Base-by-base conservation (phyloP, 1,140 invertebrate species). In the Drosophila lacertosa region DNA sequence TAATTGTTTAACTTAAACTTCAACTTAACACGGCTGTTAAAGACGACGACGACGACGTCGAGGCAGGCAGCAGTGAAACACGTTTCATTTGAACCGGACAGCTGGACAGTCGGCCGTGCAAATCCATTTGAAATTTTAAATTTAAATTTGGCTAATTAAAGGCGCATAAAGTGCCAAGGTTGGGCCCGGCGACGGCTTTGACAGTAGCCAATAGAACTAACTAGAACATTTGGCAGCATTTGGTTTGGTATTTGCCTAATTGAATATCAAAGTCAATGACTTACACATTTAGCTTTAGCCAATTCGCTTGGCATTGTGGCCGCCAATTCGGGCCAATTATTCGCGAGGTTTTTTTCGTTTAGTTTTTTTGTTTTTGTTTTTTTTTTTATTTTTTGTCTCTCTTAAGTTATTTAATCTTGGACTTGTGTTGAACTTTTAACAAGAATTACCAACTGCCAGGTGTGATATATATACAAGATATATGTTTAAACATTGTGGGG, bases 251-350 rank as follows among this genome's bases (percentile, higher is more conserved):
- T 84, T 84, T 83, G 51, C 55, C 77, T 77, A 84, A 84, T 84
- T 84, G 81, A 86, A 88, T 74, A 88, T 86, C 81, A 86, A 86
- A 86, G 81, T 86, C 81, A 86, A 86, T 86, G 81, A 86, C 82
- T 86, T 86, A 81, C 81, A 84, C 67, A 74, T 53, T 62, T 72
- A 68, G 35, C 74, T 74, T 74, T 29, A 68, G 81, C 73, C 81
- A 84, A 84, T 69, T 67, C 51, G 53, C 42, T 68, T 73, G 68
- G 67, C 67, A 66, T 72, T 72, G 57, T 69, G 75, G 78, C 74
- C 68, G 67, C 80, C 80, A 86, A 70, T 73, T 81, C 63, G 66
- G 72, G 81, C 82, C 81, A 84, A 84, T 84, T 84, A 84, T 51
- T 74, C 74, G 77, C 67, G 45, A 68, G 64, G 40, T 20, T 29